Percentiles rank a stretch among this genome's conserved stretches.
Evolutionary conservation across 1,140 invertebrate genomes (phyloP).

Genomic region (Tetragnatha versicolor): DNA sequence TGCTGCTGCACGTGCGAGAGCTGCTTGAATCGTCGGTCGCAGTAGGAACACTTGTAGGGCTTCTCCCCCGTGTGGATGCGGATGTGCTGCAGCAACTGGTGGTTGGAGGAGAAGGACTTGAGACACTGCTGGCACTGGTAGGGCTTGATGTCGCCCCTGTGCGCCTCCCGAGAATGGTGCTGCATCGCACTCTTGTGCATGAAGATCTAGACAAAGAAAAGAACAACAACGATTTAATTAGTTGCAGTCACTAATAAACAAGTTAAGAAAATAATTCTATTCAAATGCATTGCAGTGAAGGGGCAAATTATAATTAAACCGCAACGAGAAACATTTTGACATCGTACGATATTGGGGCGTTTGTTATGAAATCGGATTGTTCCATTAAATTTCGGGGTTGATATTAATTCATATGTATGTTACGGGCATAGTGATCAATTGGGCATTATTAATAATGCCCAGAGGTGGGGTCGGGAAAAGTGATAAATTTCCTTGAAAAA

Average conservation of each 20-base stretch:
- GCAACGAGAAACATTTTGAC: too few species aligned
- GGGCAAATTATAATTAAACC: too few species aligned
- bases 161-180: constrained; percentile 81
- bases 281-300: too few species aligned
- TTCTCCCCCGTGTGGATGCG: constrained; percentile 92
- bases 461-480: too few species aligned
- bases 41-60: constrained; percentile 95
- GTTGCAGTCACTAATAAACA: background rate
- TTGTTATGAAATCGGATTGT: too few species aligned
- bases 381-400: too few species aligned
- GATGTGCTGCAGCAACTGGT: constrained; percentile 96
- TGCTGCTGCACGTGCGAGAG: constrained; percentile 94
- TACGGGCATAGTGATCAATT: too few species aligned
- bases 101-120: constrained; percentile 95
- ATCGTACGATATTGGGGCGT: too few species aligned
- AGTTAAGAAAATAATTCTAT: too few species aligned
- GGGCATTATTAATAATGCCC: too few species aligned
- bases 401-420: too few species aligned
- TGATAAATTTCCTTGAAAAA: too few species aligned
- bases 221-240: background rate
- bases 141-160: constrained; percentile 72
- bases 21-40: constrained; percentile 92
- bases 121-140: constrained; percentile 97
- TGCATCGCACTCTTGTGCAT: constrained; percentile 97
- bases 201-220: constrained; percentile 78